Evolutionary conservation across 2,888 invertebrate genomes (phyloP), one percentile per base, ranked within the genome.

Genomic region (Acronicta psi): DNA sequence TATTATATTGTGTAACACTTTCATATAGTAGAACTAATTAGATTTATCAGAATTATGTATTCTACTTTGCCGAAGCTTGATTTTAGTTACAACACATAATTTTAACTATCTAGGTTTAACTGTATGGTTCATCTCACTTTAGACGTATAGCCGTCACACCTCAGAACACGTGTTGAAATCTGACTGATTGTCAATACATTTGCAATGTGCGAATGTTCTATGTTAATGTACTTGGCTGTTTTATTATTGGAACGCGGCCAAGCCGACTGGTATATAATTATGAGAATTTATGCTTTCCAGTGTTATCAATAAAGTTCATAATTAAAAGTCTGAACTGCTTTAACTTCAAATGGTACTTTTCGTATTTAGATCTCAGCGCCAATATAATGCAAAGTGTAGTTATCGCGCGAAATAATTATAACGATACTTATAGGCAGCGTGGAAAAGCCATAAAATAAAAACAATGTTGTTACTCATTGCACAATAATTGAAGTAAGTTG

Each of bases 221-320:
- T 47, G 52, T 56, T 66, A 55, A 56, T 58, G 55, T 64, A 65
- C 67, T 57, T 43, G 0, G 34, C n/a, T 52, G 55, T 52, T 59
- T 59, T 34, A 74, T 59, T 73, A 74, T 59, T 73, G 72, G 69
- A 60, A 54, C 60, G 13, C 20, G n/a, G 60, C 69, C 69, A 69
- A 71, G 17, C 37, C 37, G 14, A 18, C 31, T 45, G 14, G 45
- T 45, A 34, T 16, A n/a, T 18, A 42, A 43, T 43, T 29, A 41
- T 40, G 9, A 36, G 16, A 25, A 43, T 53, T 11, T 59, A 41
- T 40, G 49, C 43, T 54, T 65, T 50, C 31, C 25, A 20, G 7
- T 59, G 31, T 54, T 42, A 65, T 34, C 36, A 50, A 63, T 69
- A 53, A 63, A 57, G 67, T 43, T 13, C 58, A 63, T 37, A 69